These are phyloP conservation scores for Nycticryphes semicollaris DNA, from an alignment of 2,113 vertebrate genomes.

Conservation along the genomic window DNA sequence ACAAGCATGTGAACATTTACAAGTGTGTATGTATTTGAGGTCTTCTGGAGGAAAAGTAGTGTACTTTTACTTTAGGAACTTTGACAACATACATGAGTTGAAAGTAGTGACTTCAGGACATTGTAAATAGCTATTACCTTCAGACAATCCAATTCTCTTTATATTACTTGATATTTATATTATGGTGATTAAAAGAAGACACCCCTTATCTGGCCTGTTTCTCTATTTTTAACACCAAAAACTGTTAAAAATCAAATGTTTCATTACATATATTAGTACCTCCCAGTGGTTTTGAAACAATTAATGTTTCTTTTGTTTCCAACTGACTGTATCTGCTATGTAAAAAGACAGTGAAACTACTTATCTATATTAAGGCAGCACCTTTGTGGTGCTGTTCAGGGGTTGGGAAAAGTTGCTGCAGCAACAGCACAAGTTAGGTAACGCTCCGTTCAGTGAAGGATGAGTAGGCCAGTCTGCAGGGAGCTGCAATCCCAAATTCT, in stretches of 20 bases:
- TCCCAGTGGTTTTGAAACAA: not conserved
- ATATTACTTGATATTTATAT: not conserved
- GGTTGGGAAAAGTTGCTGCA: slow-evolving; percentile 27
- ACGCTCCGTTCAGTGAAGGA: not conserved
- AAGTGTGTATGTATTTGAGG: not conserved
- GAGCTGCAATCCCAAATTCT: not conserved
- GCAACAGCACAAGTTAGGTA: not conserved
- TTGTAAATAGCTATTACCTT: not conserved
- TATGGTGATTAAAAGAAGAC: not conserved
- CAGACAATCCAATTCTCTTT: not conserved
- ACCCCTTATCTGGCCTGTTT: not conserved
- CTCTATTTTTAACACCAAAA: not conserved
- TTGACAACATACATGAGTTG: not conserved
- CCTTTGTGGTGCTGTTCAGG: not conserved
- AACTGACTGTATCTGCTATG: not conserved
- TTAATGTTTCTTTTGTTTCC: not conserved
- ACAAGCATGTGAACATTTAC: not conserved
- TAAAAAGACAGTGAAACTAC: not conserved
- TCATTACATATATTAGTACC: not conserved
- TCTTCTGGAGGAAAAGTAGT: not conserved
- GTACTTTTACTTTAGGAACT: not conserved
- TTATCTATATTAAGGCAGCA: not conserved
- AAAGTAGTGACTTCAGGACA: not conserved
- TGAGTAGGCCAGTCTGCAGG: not conserved
- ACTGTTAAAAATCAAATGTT: not conserved